These are phyloP conservation scores for Portunus trituberculatus DNA, from an alignment of 1,140 invertebrate species.

Conservation along the genomic window DNA sequence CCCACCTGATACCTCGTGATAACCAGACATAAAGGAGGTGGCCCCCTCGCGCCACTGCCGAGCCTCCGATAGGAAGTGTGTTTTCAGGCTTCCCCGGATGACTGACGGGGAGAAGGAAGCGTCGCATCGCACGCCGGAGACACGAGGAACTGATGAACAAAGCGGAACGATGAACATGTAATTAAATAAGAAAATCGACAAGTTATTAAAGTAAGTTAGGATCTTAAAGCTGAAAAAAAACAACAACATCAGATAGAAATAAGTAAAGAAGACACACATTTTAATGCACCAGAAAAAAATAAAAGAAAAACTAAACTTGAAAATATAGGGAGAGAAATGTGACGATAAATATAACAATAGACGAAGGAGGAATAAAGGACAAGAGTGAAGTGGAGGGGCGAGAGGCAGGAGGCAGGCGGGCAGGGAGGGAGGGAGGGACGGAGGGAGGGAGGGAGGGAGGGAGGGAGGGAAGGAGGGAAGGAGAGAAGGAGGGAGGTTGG, in stretches of 20 bases:
- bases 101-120: background rate
- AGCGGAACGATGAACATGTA: background rate
- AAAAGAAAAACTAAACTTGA: background rate
- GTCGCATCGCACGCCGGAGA: background rate
- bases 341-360: background rate
- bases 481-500: background rate
- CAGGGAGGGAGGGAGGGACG: background rate
- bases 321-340: background rate
- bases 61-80: constrained; percentile 18
- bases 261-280: background rate
- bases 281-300: background rate
- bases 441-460: background rate
- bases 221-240: too few species aligned
- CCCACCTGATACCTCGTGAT: constrained; percentile 11
- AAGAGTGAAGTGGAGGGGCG: background rate
- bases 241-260: background rate
- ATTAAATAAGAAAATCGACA: background rate
- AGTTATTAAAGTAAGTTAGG: background rate
- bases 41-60: background rate
- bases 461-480: background rate
- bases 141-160: background rate
- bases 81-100: background rate
- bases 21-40: background rate
- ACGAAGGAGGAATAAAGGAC: background rate
- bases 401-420: background rate